Evolutionary conservation across 1,140 invertebrate species (phyloP), one percentile per base, ranked within the genome.

Genomic region (Drosophila chauvacae): DNA sequence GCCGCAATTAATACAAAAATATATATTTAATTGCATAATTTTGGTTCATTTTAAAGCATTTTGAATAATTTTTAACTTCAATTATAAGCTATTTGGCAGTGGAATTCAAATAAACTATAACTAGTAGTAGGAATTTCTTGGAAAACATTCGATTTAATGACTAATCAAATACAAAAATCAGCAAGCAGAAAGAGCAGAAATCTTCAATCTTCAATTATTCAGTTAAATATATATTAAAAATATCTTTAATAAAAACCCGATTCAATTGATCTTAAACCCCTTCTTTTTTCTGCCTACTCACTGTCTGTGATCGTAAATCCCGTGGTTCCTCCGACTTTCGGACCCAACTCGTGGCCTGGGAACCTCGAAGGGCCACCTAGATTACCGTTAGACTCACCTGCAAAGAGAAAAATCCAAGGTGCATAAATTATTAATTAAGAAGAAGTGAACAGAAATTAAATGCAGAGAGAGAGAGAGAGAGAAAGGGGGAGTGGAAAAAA

Each of bases 371-470:
- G 45, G 68, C 51, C 58, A 26, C 26, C 42, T 37, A 18, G 47
- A 13, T 57, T 77, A 80, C 83, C 83, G 83, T 86, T 87, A 86
- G 78, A 81, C 82, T 86, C 75, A 86, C 82, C 83, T 86, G 83
- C 63, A 90, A 90, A 59, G 59, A 37, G 48, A 63, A 48, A 66
- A 69, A 63, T 56, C 45, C 53, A 26, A 60, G 58, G 18, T 20
- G 62, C 66, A 88, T 84, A 88, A 77, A 80, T 90, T 84, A 84
- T 83, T 88, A 87, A 87, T 88, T 83, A 86, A 68, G 26, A 58
- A 45, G 45, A 51, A 53, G 48, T 14, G 18, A 55, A 35, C 3
- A 44, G 16, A 26, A 57, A 42, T 41, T 57, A 56, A 42, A 60
- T 59, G 14, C 45, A 26, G 23, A 16, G 3, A 53, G 41, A 56